Evolutionary conservation across 2,113 vertebrate species (phyloP).

Genomic region (Neogobius melanostomus): DNA sequence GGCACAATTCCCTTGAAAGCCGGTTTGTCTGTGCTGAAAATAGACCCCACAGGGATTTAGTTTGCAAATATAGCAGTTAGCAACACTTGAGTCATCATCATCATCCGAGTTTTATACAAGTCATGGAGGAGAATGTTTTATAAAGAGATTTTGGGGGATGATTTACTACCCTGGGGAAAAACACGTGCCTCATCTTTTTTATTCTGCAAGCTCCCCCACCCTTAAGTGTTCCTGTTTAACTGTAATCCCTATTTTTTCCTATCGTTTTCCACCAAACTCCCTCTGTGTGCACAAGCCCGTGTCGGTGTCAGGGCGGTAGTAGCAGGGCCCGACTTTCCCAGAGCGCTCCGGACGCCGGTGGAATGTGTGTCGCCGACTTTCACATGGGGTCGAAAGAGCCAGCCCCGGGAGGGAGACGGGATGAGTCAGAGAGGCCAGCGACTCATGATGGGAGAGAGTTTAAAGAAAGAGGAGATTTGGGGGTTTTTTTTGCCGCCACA

Average conservation of each 20-base stretch:
- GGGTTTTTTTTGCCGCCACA: constrained; percentile 5
- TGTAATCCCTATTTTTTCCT: background rate
- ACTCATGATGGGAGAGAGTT: constrained; percentile 28
- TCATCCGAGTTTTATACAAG: constrained; percentile 25
- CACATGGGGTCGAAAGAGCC: constrained; percentile 84
- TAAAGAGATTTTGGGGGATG: too few relatives aligned
- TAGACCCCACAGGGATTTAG: constrained; percentile 16
- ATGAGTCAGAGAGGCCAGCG: constrained; percentile 50
- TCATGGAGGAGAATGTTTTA: background rate
- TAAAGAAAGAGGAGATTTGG: constrained; percentile 14
- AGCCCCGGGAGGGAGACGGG: constrained; percentile 56
- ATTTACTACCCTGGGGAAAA: too few relatives aligned
- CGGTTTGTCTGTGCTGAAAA: constrained; percentile 39
- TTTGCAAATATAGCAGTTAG: constrained; percentile 34
- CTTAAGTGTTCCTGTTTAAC: background rate
- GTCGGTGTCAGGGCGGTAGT: constrained; percentile 23
- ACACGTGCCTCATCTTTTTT: too few relatives aligned
- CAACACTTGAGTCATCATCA: constrained; percentile 57
- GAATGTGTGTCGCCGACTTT: constrained; percentile 82
- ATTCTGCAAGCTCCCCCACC: too few relatives aligned
- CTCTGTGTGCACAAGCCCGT: constrained; percentile 11
- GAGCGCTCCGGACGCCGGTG: constrained; percentile 83
- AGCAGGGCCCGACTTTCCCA: constrained; percentile 79
- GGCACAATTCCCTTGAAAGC: constrained; percentile 41
- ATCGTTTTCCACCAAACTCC: constrained; percentile 23